A percentile compares a stretch with the other conserved stretches of the same genome.
Conservation (phyloP, 2,797 vertebrate species). For the Zalophus californianus region DNA sequence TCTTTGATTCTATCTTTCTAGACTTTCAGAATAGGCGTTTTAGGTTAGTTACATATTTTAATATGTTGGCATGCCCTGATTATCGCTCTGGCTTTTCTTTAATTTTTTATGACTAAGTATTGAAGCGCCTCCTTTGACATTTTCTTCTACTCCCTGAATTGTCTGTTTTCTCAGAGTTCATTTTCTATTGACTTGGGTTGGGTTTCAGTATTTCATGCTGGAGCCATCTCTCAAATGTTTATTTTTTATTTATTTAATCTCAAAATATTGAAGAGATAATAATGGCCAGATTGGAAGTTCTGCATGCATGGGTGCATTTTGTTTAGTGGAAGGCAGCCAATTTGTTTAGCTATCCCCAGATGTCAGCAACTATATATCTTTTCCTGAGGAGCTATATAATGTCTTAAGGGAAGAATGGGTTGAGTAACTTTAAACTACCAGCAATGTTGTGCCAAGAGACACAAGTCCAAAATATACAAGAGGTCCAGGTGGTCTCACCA, state of each 20-base stretch:
- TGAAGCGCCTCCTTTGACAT: background rate
- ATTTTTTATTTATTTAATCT: constrained; percentile 16
- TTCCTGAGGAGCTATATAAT: background rate
- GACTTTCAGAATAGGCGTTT: background rate
- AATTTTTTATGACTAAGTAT: background rate
- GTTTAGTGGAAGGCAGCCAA: background rate
- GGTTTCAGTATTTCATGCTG: background rate
- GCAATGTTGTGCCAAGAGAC: background rate
- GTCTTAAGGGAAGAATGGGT: background rate
- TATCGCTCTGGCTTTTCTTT: background rate
- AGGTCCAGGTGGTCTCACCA: background rate
- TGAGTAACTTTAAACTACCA: background rate
- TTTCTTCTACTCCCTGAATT: background rate
- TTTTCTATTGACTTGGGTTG: background rate
- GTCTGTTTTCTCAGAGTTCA: background rate
- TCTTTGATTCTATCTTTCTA: background rate
- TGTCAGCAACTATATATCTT: constrained; percentile 7
- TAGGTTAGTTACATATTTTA: background rate
- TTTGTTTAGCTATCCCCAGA: background rate
- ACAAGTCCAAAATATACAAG: background rate
- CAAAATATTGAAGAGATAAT: background rate
- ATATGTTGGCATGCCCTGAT: background rate
- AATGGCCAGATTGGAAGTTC: background rate
- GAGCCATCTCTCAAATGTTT: background rate
- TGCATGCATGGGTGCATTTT: background rate